A percentile compares a stretch with the other conserved stretches of the same genome.
These are phyloP conservation scores for Protodeltote pygarga DNA, from an alignment of 2,888 invertebrate species.

Conservation along the genomic window DNA sequence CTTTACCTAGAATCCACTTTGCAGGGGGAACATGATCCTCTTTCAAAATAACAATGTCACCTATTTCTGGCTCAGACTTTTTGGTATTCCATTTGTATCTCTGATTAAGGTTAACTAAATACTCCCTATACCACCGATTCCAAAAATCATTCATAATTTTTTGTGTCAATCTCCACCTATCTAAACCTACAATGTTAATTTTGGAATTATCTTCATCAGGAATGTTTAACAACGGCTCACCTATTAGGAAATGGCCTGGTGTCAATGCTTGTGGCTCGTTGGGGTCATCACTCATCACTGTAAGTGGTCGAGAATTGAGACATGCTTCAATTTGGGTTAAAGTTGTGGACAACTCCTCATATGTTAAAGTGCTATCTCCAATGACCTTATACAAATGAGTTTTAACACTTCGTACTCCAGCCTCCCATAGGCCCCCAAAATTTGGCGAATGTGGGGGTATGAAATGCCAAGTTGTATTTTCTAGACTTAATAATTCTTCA, in stretches of 20 bases:
- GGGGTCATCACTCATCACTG: constrained; percentile 9
- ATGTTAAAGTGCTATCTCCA: constrained; percentile 9
- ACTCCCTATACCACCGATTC: neutral
- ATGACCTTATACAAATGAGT: constrained; percentile 11
- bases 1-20: neutral
- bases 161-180: constrained; percentile 16
- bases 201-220: constrained; percentile 7
- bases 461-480: constrained; percentile 17
- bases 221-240: constrained; percentile 18
- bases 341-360: constrained; percentile 18
- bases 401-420: constrained; percentile 8
- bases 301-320: constrained; percentile 20
- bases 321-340: constrained; percentile 13
- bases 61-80: neutral
- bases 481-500: neutral
- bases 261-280: constrained; percentile 23
- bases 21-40: neutral
- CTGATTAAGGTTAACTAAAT: neutral
- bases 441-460: constrained; percentile 20
- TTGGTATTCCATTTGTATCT: neutral
- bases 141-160: constrained; percentile 23
- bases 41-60: too few relatives aligned
- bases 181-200: constrained; percentile 1
- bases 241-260: constrained; percentile 19
- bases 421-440: constrained; percentile 21